These are phyloP conservation scores for Phataginus tetradactyla DNA, from an alignment of 2,797 vertebrate genomes.

Conservation along the genomic window DNA sequence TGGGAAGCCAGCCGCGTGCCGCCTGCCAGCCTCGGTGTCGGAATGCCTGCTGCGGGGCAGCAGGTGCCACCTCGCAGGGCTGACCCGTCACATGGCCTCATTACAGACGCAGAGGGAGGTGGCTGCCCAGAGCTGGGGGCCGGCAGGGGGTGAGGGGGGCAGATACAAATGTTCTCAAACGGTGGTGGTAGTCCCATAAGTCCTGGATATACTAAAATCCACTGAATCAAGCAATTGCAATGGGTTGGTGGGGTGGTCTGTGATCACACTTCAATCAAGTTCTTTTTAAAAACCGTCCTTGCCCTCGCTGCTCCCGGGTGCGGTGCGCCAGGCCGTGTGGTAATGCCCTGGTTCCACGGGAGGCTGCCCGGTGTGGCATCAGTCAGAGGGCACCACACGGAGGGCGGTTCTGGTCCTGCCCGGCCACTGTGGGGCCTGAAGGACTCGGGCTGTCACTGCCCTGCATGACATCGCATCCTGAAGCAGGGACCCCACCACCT, in stretches of 20 bases:
- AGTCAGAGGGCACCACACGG: background rate
- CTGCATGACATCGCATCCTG: background rate
- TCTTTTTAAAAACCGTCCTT: background rate
- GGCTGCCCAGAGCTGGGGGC: background rate
- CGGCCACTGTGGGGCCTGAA: background rate
- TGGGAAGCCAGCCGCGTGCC: background rate
- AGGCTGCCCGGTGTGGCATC: no score
- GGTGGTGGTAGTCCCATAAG: rapidly evolving
- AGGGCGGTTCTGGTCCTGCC: background rate
- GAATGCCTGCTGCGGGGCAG: background rate
- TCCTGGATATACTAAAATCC: background rate
- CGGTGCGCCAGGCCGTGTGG: no score
- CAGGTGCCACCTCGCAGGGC: no score
- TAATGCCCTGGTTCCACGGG: background rate
- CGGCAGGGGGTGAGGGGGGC: background rate
- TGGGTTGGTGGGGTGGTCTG: background rate
- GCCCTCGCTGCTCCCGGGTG: background rate
- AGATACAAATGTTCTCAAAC: rapidly evolving
- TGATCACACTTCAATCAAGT: rapidly evolving
- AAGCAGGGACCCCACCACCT: background rate
- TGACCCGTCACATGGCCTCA: no score
- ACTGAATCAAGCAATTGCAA: rapidly evolving
- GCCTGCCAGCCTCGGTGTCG: rapidly evolving
- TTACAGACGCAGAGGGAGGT: background rate
- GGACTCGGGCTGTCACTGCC: background rate